Percentiles rank a stretch among this genome's conserved stretches.
Conservation (phyloP, 2,797 vertebrate species). For the Chiloscyllium punctatum region DNA sequence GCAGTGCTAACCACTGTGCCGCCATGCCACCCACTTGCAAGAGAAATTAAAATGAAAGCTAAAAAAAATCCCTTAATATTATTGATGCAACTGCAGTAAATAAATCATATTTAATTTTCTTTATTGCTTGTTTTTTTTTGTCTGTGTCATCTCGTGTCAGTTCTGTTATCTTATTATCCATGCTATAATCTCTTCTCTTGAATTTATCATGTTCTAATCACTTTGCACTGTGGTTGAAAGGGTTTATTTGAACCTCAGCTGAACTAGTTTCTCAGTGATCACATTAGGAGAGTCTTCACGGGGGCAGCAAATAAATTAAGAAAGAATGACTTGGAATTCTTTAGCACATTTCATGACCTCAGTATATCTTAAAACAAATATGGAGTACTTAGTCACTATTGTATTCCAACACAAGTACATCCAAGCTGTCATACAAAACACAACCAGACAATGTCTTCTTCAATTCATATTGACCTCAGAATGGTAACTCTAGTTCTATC, state of each 20-base stretch:
- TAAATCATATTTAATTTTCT: not conserved
- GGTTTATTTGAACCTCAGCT: no score
- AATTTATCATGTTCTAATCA: not conserved
- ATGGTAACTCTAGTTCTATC: no score
- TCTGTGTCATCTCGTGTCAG: not conserved
- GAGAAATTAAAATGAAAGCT: not conserved
- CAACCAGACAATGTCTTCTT: not conserved
- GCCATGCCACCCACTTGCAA: not conserved
- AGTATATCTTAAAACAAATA: no score
- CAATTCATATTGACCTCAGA: no score
- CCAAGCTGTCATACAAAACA: not conserved
- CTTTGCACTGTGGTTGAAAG: no score
- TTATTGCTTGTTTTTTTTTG: not conserved
- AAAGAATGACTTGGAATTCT: not conserved
- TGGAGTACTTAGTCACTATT: not conserved
- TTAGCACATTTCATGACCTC: not conserved
- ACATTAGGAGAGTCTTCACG: not conserved
- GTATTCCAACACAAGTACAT: not conserved
- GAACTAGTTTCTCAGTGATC: no score
- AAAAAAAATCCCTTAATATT: not conserved
- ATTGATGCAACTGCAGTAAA: not conserved
- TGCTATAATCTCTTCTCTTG: not conserved
- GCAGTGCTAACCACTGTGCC: no score
- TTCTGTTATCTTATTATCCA: not conserved
- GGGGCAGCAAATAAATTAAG: not conserved